Evolutionary conservation across 2,888 invertebrate genomes (phyloP), one percentile per base, ranked within the genome.

Genomic region (Alviniconcha strummeri): DNA sequence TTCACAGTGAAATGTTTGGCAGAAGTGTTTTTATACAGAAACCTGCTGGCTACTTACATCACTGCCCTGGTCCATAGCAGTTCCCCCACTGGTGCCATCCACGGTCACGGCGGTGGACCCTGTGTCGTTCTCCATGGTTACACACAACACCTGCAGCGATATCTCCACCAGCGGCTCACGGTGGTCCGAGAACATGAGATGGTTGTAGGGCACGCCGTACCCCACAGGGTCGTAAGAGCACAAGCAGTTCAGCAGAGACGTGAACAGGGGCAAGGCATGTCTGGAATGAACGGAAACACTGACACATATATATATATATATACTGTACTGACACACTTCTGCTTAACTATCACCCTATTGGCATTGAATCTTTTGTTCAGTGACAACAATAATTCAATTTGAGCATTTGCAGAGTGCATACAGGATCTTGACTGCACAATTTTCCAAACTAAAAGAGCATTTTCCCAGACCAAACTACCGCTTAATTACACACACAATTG

Each of bases 201-300:
- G 99, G 95, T 99, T 99, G 95, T 99, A 99, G 0, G 99, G 99
- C 80, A 96, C 91, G 3, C 99, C 99, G 87, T 98, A 96, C 0
- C 99, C 99, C n/a, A 98, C 98, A 0, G 99, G 99, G 94, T 99
- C 98, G 94, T 99, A 99, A 0, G 98, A 97, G 93, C 98, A 98
- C 11, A 99, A 98, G 0, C 98, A 97, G 94, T 99, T 99, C 88
- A 99, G 94, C 17, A 99, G 95, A 0, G 99, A 99, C 0, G 99
- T 99, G 94, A 99, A 99, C 94, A 99, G 95, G 0, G 99, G 99
- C 86, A 99, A 94, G 0, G 99, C 99, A 94, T 99, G 99, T 0
- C 96, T 95, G 89, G 19, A 89, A 60, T 13, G 0, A 85, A 5
- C 84, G 17, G 55, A 56, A 83, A 55, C 36, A 36, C 36, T n/a